phyloP scores from a whole-genome alignment of 2,113 vertebrate genomes.

The Agelaius phoeniceus region DNA sequence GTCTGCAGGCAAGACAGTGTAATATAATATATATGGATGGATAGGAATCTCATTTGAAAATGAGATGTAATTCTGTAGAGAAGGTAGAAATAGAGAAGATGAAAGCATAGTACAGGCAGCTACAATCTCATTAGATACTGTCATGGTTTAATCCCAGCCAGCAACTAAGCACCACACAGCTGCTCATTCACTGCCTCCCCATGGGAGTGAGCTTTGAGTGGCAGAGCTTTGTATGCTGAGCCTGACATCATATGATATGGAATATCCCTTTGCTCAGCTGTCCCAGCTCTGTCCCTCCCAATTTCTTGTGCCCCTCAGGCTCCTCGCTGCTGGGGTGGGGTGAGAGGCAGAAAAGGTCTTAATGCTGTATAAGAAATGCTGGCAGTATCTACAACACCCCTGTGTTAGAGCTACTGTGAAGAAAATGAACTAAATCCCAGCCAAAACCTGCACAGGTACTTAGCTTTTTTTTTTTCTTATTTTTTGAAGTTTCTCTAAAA shows the following conservation, averaged over 20 bases:
- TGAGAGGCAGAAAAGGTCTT: background rate
- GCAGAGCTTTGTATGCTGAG: background rate
- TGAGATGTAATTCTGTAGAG: background rate
- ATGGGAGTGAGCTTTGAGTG: background rate
- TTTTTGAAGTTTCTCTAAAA: background rate
- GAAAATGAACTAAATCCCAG: background rate
- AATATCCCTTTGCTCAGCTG: background rate
- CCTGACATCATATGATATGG: background rate
- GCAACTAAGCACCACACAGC: background rate
- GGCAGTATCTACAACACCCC: background rate
- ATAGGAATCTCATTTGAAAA: conserved; percentile 10
- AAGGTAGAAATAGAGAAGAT: background rate
- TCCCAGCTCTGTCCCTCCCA: background rate
- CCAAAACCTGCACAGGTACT: background rate
- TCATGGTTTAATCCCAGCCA: background rate
- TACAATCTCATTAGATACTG: background rate
- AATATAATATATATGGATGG: background rate
- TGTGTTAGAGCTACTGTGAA: background rate
- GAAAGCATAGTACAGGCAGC: background rate
- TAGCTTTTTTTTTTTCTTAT: background rate
- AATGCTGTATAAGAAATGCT: background rate
- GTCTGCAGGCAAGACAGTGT: background rate
- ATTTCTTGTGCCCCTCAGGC: background rate
- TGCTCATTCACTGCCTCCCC: background rate
- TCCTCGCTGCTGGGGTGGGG: background rate